Base-by-base conservation (phyloP, 2,113 vertebrate species). In the Lepus timidus region DNA sequence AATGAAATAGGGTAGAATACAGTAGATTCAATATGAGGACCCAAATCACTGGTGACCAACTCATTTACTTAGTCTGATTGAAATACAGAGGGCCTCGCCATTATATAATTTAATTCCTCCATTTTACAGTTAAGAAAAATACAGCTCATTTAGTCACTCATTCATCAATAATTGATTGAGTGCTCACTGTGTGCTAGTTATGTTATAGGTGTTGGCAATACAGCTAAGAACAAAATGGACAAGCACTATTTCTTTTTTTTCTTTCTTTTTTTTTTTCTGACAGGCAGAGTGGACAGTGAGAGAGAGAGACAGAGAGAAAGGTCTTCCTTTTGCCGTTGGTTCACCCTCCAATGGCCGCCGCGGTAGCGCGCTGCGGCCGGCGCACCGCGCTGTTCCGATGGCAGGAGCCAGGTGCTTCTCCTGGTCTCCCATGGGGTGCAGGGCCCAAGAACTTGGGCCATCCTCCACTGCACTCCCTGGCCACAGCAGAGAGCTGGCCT, bases 131-230 rank as follows among this genome's bases (percentile, higher is more conserved):
- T 65, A 84, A 85, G 29, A 64, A 83, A 68, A 74, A 78, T 58
- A 16, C 80, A 92, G 11, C 2, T 58, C 16, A 81, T 71, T 55
- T 36, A 84, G 75, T 95, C 29, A 71, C 61, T 92, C 52, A 58
- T 31, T 95, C n/a, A 80, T 67, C 62, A 88, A 68, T 7, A 89
- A 87, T 79, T 74, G 83, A 89, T 36, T 76, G 55, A 23, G 49
- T 68, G 25, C 9, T 27, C 9, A 65, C 58, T 65, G 52, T 20
- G 27, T 71, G 49, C 61, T 71, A 74, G 58, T 51, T 5, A 55
- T 65, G 12, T 87, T 70, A 19, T 74, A 73, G 22, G 23, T 79
- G 29, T 39, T 88, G 29, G 23, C 0, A 14, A 33, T 29, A 27
- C 51, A 74, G 6, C 36, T 61, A 81, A 81, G 67, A 82, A 64